Evolutionary conservation across 2,113 vertebrate species (phyloP).

Genomic region (Speoplatyrhinus poulsoni): DNA sequence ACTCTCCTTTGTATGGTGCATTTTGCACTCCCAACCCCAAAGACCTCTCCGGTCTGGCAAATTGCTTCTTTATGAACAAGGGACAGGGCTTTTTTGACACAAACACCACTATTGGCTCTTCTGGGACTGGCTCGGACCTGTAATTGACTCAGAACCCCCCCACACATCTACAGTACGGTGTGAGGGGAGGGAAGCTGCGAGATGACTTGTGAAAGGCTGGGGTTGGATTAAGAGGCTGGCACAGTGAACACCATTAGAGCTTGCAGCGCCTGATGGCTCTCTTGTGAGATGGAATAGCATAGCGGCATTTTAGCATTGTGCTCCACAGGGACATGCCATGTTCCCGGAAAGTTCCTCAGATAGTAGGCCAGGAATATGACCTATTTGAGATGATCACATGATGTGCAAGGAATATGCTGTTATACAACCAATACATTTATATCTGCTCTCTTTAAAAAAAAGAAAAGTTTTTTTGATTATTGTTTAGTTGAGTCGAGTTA

Average conservation of each 20-base stretch:
- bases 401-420: background rate
- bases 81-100: slow-evolving; percentile 60
- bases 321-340: slow-evolving; percentile 43
- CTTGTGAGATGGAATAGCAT: slow-evolving; percentile 49
- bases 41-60: slow-evolving; percentile 40
- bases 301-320: slow-evolving; percentile 55
- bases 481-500: background rate
- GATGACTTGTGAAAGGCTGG: slow-evolving; percentile 37
- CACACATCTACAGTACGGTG: background rate
- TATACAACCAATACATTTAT: background rate
- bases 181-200: slow-evolving; percentile 8
- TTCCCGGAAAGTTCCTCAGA: slow-evolving; percentile 17
- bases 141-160: slow-evolving; percentile 70
- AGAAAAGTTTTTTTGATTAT: too few species aligned
- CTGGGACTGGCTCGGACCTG: slow-evolving; percentile 52
- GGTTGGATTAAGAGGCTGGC: slow-evolving; percentile 53
- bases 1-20: slow-evolving; percentile 19
- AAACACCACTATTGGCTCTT: slow-evolving; percentile 54
- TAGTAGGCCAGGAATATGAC: slow-evolving; percentile 2
- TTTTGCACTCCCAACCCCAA: slow-evolving; percentile 40
- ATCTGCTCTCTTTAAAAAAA: too few species aligned
- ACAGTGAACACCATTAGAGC: slow-evolving; percentile 61
- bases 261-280: slow-evolving; percentile 59
- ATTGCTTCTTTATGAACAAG: slow-evolving; percentile 63
- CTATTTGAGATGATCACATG: slow-evolving; percentile 15